Evolutionary conservation across 2,888 invertebrate genomes (phyloP), one percentile per base, ranked within the genome.

Genomic region (Bombylius major): DNA sequence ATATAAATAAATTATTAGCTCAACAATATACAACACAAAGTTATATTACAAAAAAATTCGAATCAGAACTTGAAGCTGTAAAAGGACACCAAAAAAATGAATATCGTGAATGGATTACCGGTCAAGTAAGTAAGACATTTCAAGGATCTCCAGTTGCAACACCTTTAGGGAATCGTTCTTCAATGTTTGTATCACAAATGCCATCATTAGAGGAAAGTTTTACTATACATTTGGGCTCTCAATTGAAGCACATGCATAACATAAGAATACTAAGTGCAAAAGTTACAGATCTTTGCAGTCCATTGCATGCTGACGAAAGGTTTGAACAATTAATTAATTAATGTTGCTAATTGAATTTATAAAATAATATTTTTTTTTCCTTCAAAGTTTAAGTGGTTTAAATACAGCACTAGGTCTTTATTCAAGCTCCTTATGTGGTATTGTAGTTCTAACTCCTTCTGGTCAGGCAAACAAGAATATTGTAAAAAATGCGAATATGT

Each of bases 211-310:
- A 96, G 75, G 97, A 97, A 77, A 95, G 94, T 75, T 98, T 97
- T 73, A 98, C 97, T 31, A 96, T 98, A 67, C 95, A 97, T 77
- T 79, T 97, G 61, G 97, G 98, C 52, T 94, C 96, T 5, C 99
- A 99, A 76, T 81, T 98, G 72, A 99, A 99, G 73, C 96, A 97
- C 69, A 98, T 95, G 80, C 97, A 99, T 75, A 99, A 99, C 73
- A 87, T 98, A 60, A 80, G 98, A 55, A 86, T 99, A 59, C 78
- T 96, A 39, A 88, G 92, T 57, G 86, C 88, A 31, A 85, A 91
- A 74, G 82, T 89, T 13, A 80, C 89, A 64, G 89, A 93, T 68
- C 80, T 95, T 62, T 89, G 89, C 66, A 77, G 78, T 64, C 78
- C 80, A 1, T 68, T 78, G 58, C 76, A 76, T 61, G 72, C 71